Evolutionary conservation across 2,888 invertebrate species (phyloP), one percentile per base, ranked within the genome.

Genomic region (Lathronympha strigana): DNA sequence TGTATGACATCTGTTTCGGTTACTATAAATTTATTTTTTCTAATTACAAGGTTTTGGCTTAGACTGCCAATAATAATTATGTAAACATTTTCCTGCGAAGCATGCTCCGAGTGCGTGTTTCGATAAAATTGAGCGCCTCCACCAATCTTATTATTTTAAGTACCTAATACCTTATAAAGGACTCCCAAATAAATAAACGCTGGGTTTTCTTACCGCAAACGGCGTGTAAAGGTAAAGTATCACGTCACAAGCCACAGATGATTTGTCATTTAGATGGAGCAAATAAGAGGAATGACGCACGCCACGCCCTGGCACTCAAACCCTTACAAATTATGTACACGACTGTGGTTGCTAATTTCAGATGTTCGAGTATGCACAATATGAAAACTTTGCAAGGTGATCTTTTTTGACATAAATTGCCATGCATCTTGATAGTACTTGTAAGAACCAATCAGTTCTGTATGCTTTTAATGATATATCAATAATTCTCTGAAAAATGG

Each of bases 211-310:
- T 76, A 77, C 90, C 90, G 78, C 88, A 84, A 90, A 88, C 87
- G 86, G 78, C 83, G 87, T 89, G 90, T 87, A 84, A 86, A 87
- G 87, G 90, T 86, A 79, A 77, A 82, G 81, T 84, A 87, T 84
- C 87, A 84, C 84, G 87, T 61, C 80, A 87, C 83, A 47, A 23
- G 8, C 47, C 47, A 2, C 47, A 47, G 47, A 47, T 23, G n/a
- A n/a, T 23, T 47, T 47, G 13, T n/a, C 2, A 6, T n/a, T 11
- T 47, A 47, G 47, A 45, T 1, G 8, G 19, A 45, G 43, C 19
- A 23, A 19, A 21, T 5, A 40, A 2, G n/a, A 43, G 6, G 0
- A 8, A 17, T 43, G 2, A 17, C 19, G 11, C 13, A 4, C 36
- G n/a, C 5, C 2, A n/a, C 36, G 36, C n/a, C 4, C 1, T n/a